A percentile compares a stretch with the other conserved stretches of the same genome.
These are phyloP conservation scores for Lepus oiostolus DNA, from an alignment of 2,797 vertebrate species.

Conservation along the genomic window DNA sequence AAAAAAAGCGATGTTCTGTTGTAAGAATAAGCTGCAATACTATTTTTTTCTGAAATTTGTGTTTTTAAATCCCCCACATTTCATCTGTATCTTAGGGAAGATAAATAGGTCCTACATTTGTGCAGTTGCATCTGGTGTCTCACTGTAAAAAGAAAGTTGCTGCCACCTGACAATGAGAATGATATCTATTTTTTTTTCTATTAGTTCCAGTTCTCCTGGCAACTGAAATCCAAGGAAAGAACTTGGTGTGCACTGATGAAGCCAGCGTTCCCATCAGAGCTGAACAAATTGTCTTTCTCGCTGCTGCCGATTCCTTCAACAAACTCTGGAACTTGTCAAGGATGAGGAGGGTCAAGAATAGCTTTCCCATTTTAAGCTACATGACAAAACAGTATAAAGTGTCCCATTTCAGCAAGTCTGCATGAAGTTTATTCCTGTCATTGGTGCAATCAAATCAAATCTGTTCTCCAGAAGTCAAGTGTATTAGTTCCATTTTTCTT, in stretches of 20 bases:
- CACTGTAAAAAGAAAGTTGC: background rate
- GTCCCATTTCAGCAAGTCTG: slow-evolving; percentile 89
- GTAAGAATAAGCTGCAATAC: background rate
- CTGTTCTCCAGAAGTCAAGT: slow-evolving; percentile 84
- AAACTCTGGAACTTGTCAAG: slow-evolving; percentile 84
- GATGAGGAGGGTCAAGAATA: slow-evolving; percentile 83
- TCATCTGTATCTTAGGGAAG: background rate
- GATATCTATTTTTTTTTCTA: background rate
- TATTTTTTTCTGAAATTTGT: background rate
- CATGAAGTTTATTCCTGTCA: slow-evolving; percentile 88
- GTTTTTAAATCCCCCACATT: background rate
- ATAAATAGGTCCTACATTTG: background rate
- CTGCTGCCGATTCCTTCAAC: slow-evolving; percentile 66
- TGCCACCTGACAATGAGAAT: background rate
- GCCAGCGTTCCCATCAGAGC: slow-evolving; percentile 56
- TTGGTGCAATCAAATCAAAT: slow-evolving; percentile 88
- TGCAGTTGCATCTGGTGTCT: background rate
- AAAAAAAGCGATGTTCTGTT: background rate
- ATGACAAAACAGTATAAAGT: slow-evolving; percentile 87
- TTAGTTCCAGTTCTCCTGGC: background rate
- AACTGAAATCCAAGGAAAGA: slow-evolving; percentile 30
- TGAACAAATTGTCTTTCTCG: slow-evolving; percentile 71
- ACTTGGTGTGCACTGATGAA: background rate
- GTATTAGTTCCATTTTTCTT: slow-evolving; percentile 48
- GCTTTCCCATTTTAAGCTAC: slow-evolving; percentile 79